Evolutionary conservation across 2,797 vertebrate genomes (phyloP), one percentile per base, ranked within the genome.

Genomic region (Gobio occitaniae): DNA sequence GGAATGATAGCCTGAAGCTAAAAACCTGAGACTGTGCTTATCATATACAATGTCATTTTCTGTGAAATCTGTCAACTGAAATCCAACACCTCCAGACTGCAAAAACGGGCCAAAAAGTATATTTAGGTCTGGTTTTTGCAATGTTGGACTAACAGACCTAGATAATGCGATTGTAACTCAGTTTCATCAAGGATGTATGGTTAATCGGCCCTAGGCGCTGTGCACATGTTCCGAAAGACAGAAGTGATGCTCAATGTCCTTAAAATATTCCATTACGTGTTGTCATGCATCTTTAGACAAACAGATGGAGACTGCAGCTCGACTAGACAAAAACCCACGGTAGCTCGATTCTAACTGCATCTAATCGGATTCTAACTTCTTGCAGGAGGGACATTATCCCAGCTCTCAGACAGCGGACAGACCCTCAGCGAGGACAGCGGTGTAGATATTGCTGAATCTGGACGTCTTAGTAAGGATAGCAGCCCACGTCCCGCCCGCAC

Each of bases 401-500:
- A 96, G 93, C 94, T 97, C 80, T 96, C 96, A 0, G 96, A 96
- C 92, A 96, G 95, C 0, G 96, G 96, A 82, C 96, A 96, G 92
- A 95, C 96, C 1, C 94, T 97, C 63, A 97, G 96, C 0, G 96
- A 97, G 89, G 96, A 97, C 94, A 97, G 96, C 6, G 96, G 96
- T 0, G 96, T 97, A 92, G 96, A 97, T 44, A 93, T 95, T 0
- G 94, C 95, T 0, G 96, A 97, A 38, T 84, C 91, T 0, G 96
- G 96, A 83, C 89, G 88, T 80, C 92, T 94, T 6, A 89, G 92
- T 91, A 95, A 94, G 29, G 95, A 96, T 74, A 94, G 87, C 93
- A 96, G 93, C 91, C 93, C 90, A 0, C 93, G 91, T 11, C 90
- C 94, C 61, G 91, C 94, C 91, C 96, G 94, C 91, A 93, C 93